phyloP scores from a whole-genome alignment of 2,888 invertebrate species.

The Amaurobius ferox region DNA sequence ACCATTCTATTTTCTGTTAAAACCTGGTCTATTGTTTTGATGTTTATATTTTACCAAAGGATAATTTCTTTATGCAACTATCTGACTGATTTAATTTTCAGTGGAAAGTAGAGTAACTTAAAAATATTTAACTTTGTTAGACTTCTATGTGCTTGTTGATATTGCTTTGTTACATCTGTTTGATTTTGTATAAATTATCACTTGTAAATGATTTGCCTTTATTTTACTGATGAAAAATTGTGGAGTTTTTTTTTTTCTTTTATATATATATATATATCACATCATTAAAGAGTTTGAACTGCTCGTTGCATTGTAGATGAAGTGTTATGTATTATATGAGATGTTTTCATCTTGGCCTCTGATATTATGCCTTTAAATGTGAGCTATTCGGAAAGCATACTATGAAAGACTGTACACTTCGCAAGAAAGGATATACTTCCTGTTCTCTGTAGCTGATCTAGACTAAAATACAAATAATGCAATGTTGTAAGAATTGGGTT shows the following conservation, averaged over 20 bases:
- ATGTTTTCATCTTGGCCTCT: constrained; percentile 61
- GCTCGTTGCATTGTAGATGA: constrained; percentile 67
- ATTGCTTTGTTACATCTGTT: constrained; percentile 62
- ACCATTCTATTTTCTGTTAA: background rate
- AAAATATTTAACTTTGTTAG: constrained; percentile 68
- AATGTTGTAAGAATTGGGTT: constrained; percentile 70
- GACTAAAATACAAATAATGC: constrained; percentile 61
- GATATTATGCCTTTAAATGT: constrained; percentile 61
- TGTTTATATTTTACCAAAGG: constrained; percentile 47
- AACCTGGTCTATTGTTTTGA: background rate
- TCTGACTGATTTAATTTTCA: background rate
- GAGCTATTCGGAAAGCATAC: constrained; percentile 32
- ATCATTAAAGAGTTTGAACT: constrained; percentile 26
- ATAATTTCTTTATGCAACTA: constrained; percentile 10
- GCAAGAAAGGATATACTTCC: constrained; percentile 13
- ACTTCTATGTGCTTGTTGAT: constrained; percentile 67
- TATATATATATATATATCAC: constrained; percentile 32
- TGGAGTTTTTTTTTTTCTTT: constrained; percentile 29
- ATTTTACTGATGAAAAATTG: constrained; percentile 56
- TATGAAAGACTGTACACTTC: constrained; percentile 20
- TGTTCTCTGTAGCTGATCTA: constrained; percentile 61
- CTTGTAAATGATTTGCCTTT: constrained; percentile 65
- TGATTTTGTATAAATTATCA: constrained; percentile 66
- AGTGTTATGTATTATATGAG: constrained; percentile 56
- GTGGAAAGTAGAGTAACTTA: constrained; percentile 48